Base-by-base conservation (phyloP, 2,888 invertebrate genomes). In the Polydrusus pterygomalis region DNA sequence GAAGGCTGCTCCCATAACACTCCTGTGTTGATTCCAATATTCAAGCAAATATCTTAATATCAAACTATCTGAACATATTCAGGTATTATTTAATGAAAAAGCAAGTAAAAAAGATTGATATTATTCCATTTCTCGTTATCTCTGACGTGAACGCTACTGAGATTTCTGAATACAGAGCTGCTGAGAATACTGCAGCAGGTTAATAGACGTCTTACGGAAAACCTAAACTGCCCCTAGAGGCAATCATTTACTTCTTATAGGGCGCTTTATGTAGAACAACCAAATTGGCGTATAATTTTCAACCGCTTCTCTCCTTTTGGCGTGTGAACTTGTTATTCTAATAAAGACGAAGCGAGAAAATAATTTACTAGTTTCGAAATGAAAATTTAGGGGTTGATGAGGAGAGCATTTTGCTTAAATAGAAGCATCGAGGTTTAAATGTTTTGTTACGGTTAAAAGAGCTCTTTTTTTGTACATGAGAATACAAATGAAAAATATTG, bases 171-270 rank as follows among this genome's bases (percentile, higher is more conserved):
- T 65, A 70, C 64, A 65, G 43, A 38, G 69, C 68, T 54, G 65
- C 67, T 43, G 76, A 76, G 70, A 70, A 75, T 68, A 54, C 72
- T 75, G 75, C 70, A 71, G 67, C 70, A 65, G 62, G 76, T 76
- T 76, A 76, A 76, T 76, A 72, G 76, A 51, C 72, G 69, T 72
- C 76, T 76, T 76, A 76, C 72, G 76, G 68, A 72, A 72, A 72
- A 67, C 76, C 69, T 69, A 68, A 76, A 71, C 71, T 76, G 72
- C 72, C 69, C 76, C 69, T 54, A 10, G 72, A 63, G 76, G 69
- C 72, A 69, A 72, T 76, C 69, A 76, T 72, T 76, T 76, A 72
- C 58, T 76, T 76, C 70, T 72, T 76, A 76, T 72, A 45, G 68
- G 70, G 68, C 76, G 60, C 51, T 76, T 72, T 73, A 76, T 76